A percentile compares a stretch with the other conserved stretches of the same genome.
Evolutionary conservation across 1,140 invertebrate species (phyloP).

Genomic region (Drosophila varians): DNA sequence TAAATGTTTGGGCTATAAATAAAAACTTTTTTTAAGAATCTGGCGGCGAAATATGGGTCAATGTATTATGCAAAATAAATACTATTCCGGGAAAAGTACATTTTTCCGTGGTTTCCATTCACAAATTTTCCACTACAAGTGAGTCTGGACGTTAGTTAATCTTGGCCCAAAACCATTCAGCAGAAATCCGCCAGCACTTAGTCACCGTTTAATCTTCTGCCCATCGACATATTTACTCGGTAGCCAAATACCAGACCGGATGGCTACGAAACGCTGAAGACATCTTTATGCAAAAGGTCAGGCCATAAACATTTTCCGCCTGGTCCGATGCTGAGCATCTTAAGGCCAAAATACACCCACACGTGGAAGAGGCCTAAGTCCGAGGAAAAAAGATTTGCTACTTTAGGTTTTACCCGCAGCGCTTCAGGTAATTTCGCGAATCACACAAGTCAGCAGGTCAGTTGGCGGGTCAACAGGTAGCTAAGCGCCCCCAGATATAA

Average conservation of each 20-base stretch:
- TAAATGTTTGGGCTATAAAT: background rate
- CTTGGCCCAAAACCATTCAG: constrained; percentile 21
- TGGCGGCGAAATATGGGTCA: background rate
- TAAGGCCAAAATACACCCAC: background rate
- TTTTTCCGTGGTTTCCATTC: constrained; percentile 16
- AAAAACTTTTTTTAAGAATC: background rate
- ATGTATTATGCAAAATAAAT: background rate
- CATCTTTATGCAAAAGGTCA: constrained; percentile 46
- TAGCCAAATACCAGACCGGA: constrained; percentile 3
- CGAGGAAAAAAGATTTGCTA: background rate
- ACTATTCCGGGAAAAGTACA: background rate
- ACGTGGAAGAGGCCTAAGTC: constrained; percentile 7
- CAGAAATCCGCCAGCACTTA: constrained; percentile 26
- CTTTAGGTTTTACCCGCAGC: constrained; percentile 34
- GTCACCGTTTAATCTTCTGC: constrained; percentile 30
- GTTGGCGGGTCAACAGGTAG: constrained; percentile 21
- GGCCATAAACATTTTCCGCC: constrained; percentile 41
- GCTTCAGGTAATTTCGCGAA: constrained; percentile 66
- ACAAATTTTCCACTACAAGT: constrained; percentile 3
- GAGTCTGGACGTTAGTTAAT: constrained; percentile 15
- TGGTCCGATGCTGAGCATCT: background rate
- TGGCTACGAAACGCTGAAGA: background rate
- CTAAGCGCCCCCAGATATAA: constrained; percentile 64
- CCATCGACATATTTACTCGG: constrained; percentile 19
- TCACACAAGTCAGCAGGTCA: constrained; percentile 55